phyloP scores from a whole-genome alignment of 2,797 vertebrate genomes.

The Pachyuromys duprasi region DNA sequence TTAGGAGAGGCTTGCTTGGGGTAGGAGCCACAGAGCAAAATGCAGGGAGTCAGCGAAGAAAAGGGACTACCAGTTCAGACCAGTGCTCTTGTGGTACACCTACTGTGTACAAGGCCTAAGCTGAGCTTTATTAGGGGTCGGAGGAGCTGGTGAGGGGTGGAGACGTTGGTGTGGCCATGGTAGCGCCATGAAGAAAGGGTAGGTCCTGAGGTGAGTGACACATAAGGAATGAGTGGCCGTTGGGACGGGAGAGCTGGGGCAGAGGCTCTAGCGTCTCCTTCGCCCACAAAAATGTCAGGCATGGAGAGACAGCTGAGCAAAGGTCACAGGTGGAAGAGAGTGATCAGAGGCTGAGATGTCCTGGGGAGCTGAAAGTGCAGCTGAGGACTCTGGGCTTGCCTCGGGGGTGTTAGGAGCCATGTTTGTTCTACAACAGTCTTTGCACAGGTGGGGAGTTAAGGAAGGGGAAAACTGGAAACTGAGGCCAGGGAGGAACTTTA shows the following conservation, averaged over 20 bases:
- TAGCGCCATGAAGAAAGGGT: neutral
- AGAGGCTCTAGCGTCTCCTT: neutral
- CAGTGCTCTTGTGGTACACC: neutral
- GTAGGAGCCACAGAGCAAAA: neutral
- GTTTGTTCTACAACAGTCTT: neutral
- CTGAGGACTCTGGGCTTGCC: fast-evolving
- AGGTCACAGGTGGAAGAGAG: neutral
- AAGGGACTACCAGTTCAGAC: neutral
- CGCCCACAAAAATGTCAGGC: too few relatives aligned
- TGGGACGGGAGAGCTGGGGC: neutral
- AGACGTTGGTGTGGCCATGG: neutral
- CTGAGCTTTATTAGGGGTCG: neutral
- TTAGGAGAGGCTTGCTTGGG: neutral
- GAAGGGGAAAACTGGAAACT: neutral
- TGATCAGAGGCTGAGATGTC: fast-evolving
- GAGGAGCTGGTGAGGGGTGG: neutral
- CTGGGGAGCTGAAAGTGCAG: fast-evolving
- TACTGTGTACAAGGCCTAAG: neutral
- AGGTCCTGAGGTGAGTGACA: neutral
- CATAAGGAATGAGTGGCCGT: too few relatives aligned
- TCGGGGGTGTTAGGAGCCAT: neutral
- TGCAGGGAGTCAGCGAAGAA: neutral
- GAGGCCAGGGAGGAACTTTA: neutral
- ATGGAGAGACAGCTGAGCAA: neutral
- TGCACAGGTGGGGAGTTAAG: neutral